Conservation (phyloP, 2,113 vertebrate species). For the Chionodraco myersi region DNA sequence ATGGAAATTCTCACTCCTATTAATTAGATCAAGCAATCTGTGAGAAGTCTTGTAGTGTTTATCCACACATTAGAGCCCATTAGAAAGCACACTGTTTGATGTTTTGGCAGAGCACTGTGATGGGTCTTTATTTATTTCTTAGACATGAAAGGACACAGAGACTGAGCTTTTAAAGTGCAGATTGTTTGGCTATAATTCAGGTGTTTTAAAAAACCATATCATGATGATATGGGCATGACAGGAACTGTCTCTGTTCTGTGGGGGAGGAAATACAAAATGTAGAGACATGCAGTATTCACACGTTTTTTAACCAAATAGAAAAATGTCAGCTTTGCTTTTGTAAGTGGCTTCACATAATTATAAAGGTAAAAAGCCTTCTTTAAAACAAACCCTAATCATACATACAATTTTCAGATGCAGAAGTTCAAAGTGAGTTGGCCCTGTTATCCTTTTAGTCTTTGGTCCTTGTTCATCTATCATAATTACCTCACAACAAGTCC, state of each 20-base stretch:
- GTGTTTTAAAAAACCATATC: conserved; percentile 13
- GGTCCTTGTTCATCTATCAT: conserved; percentile 46
- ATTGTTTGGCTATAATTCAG: conserved; percentile 39
- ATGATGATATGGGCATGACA: conserved; percentile 3
- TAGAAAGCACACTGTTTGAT: conserved; percentile 65
- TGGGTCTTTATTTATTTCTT: conserved; percentile 2
- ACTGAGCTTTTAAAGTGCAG: conserved; percentile 14
- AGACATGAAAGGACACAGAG: conserved; percentile 42
- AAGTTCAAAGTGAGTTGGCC: conserved; percentile 16
- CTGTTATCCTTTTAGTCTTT: not conserved
- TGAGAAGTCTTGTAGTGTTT: conserved; percentile 67
- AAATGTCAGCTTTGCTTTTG: not conserved
- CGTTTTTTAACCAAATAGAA: conserved; percentile 7
- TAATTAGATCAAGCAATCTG: conserved; percentile 74
- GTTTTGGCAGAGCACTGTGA: conserved; percentile 46
- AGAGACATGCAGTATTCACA: not conserved
- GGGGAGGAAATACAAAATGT: not conserved
- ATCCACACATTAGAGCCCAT: conserved; percentile 68
- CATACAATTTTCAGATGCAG: conserved; percentile 1
- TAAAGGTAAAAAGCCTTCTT: not conserved
- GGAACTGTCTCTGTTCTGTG: not conserved
- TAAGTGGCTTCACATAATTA: not conserved
- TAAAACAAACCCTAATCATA: not conserved
- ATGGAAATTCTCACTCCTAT: conserved; percentile 56
- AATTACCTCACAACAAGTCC: conserved; percentile 14